A percentile compares a stretch with the other conserved stretches of the same genome.
phyloP scores from a whole-genome alignment of 1,140 invertebrate species.

The Drosophila ercepeae region DNA sequence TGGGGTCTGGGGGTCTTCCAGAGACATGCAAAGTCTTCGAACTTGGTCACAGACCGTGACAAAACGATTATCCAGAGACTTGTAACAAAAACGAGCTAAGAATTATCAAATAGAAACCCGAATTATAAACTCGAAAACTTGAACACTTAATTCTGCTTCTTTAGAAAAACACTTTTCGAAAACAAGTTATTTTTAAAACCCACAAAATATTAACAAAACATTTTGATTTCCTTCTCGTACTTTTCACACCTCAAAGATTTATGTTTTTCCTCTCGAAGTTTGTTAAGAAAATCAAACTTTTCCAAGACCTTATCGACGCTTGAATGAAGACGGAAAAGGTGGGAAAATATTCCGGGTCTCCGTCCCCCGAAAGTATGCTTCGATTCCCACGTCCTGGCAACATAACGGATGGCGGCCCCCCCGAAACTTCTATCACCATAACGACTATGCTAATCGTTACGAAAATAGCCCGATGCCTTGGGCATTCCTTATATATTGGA shows the following conservation, averaged over 20 bases:
- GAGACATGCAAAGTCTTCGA: background rate
- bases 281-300: background rate
- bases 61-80: background rate
- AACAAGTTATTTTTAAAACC: background rate
- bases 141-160: too few relatives aligned
- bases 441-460: constrained; percentile 50
- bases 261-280: background rate
- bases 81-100: too few relatives aligned
- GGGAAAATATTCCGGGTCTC: background rate
- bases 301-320: background rate
- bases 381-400: constrained; percentile 2
- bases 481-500: constrained; percentile 35
- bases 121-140: too few relatives aligned
- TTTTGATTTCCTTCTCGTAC: background rate
- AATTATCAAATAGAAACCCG: too few relatives aligned
- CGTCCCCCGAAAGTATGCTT: constrained; percentile 34
- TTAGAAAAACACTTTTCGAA: too few relatives aligned
- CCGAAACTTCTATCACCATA: constrained; percentile 31
- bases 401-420: constrained; percentile 12
- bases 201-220: background rate
- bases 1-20: background rate
- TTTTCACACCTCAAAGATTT: background rate
- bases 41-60: background rate
- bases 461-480: constrained; percentile 43
- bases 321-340: background rate